A percentile compares a stretch with the other conserved stretches of the same genome.
Conservation (phyloP, 2,113 vertebrate species). For the Sinosuthora webbiana region DNA sequence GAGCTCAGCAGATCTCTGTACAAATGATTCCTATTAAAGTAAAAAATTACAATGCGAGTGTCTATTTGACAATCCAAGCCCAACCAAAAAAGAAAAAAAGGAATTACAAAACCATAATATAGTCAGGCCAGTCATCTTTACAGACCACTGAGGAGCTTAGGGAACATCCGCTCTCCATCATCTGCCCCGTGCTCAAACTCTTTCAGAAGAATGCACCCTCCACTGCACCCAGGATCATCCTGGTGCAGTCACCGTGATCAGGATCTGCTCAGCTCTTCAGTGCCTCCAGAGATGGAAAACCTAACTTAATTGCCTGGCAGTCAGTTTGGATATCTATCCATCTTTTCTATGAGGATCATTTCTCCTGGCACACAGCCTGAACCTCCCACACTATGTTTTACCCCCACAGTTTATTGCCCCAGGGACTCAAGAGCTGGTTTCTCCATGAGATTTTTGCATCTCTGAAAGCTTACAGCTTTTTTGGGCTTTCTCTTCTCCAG, state of each 20-base stretch:
- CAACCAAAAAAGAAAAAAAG: neutral
- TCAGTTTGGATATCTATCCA: neutral
- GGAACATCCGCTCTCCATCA: accelerated
- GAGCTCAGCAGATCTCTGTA: conserved; percentile 60
- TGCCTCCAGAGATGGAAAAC: neutral
- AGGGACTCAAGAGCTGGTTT: neutral
- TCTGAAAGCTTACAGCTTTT: neutral
- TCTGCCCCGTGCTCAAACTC: accelerated
- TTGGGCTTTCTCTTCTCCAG: neutral
- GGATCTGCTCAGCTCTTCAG: neutral
- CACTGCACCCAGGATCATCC: neutral
- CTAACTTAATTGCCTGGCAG: neutral
- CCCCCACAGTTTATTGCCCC: neutral
- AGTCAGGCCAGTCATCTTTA: neutral
- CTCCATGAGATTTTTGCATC: neutral
- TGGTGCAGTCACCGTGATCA: neutral
- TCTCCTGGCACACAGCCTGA: neutral
- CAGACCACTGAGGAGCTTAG: neutral
- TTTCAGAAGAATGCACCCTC: neutral
- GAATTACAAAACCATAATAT: conserved; percentile 17
- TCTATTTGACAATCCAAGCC: conserved; percentile 56
- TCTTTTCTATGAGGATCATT: neutral
- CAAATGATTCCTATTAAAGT: conserved; percentile 65
- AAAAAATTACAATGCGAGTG: conserved; percentile 58
- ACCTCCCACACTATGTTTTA: neutral